phyloP scores from a whole-genome alignment of 1,140 invertebrate species.

The Dolichoris vasculosae region DNA sequence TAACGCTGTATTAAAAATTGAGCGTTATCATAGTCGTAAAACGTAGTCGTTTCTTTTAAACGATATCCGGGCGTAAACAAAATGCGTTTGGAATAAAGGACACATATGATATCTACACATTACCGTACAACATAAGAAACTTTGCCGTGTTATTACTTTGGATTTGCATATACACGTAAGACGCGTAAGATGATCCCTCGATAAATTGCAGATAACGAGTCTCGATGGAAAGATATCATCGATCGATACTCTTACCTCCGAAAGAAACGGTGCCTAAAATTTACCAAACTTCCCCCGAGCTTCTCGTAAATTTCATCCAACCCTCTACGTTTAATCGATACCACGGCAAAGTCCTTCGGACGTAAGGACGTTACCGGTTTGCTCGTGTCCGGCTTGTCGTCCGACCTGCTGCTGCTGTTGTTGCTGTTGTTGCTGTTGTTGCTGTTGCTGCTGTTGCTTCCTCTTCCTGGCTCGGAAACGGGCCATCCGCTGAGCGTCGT shows the following conservation, averaged over 20 bases:
- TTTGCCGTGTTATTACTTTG: not conserved
- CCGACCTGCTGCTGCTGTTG: not conserved
- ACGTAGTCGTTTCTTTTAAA: no score
- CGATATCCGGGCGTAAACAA: no score
- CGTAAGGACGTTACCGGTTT: not conserved
- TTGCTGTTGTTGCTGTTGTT: not conserved
- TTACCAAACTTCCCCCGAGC: not conserved
- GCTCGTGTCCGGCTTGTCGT: not conserved
- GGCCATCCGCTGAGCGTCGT: constrained; percentile 63
- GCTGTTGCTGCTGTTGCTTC: constrained; percentile 49
- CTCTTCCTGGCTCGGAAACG: constrained; percentile 59
- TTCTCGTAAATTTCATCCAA: not conserved
- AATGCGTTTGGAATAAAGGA: no score
- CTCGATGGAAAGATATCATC: not conserved
- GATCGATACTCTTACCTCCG: not conserved
- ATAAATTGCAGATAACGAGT: not conserved
- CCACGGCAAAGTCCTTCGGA: not conserved
- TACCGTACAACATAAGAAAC: not conserved
- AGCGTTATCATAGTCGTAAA: no score
- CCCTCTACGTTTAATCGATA: not conserved
- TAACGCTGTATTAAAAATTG: no score
- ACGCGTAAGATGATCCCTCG: not conserved
- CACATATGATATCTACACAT: not conserved
- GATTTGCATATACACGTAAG: not conserved
- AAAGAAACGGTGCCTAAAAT: not conserved